Evolutionary conservation across 2,113 vertebrate species (phyloP), one percentile per base, ranked within the genome.

Genomic region (Tor tambroides): DNA sequence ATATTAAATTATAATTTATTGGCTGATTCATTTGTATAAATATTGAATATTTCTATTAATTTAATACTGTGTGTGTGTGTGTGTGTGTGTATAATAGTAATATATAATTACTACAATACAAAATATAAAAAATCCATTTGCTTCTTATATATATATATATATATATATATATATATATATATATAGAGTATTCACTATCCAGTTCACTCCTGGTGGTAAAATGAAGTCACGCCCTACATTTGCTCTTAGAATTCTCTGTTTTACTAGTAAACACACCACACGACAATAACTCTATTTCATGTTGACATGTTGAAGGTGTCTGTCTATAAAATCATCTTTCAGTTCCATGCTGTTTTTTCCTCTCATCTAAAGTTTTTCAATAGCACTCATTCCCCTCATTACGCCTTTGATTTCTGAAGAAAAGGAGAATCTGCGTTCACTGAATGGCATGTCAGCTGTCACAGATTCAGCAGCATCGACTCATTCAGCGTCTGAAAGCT

Each of bases 301-400:
- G 35, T 72, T 72, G 35, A 59, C 30, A 32, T 79, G 77, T n/a
- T 35, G 54, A 61, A 46, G 32, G 23, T 61, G 32, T 61, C 32
- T 1, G 32, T 41, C 78, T 80, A 61, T 61, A 79, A 32, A 59
- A 56, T 59, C 77, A 59, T 8, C 30, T n/a, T 80, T 80, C 35
- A n/a, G 7, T 80, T 61, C 6, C 17, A 15, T 17, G 32, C 32
- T 11, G 14, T 11, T 28, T 46, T n/a, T 1, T 26, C 14, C 21
- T 86, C 76, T 88, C 54, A 28, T 88, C 26, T 76, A 21, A 23
- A 59, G 38, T 9, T 26, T 77, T 61, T 63, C 82, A 80, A 10
- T 8, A 51, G 79, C 35, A 11, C 8, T 78, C 49, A 17, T 69
- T 81, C 59, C 23, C 80, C 38, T 81, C n/a, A 81, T 81, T 81